Evolutionary conservation across 1,140 invertebrate genomes (phyloP).

Genomic region (Doryteuthis pealeii): DNA sequence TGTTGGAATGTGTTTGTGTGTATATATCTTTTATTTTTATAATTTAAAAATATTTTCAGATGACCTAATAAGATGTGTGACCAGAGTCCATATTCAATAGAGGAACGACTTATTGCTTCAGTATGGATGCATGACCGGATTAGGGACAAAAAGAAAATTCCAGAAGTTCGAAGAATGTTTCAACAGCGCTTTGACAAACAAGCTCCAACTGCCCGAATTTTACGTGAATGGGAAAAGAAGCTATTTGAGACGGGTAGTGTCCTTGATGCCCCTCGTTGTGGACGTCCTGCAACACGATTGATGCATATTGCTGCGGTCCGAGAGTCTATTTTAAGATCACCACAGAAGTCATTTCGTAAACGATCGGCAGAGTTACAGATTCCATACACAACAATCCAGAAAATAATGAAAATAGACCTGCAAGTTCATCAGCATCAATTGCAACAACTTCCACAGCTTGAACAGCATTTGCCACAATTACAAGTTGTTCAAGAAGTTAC

Average conservation of each 20-base stretch:
- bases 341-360: background rate
- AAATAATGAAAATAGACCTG: background rate
- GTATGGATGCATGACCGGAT: conserved; percentile 1
- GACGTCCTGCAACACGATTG: background rate
- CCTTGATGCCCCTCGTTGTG: background rate
- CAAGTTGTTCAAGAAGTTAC: too few species aligned
- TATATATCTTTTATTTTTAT: too few species aligned
- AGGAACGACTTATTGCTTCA: background rate
- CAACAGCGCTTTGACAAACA: background rate
- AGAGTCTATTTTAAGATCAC: background rate
- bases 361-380: conserved; percentile 3
- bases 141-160: background rate
- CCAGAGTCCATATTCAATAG: background rate
- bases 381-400: background rate
- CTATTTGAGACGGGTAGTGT: background rate
- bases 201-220: background rate
- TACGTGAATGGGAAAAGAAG: background rate
- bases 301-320: background rate
- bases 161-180: background rate
- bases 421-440: too few species aligned
- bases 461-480: too few species aligned
- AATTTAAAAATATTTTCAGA: too few species aligned
- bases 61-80: background rate
- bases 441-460: too few species aligned
- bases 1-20: too few species aligned